phyloP scores from a whole-genome alignment of 2,888 invertebrate species.

The Aphodius granarius region DNA sequence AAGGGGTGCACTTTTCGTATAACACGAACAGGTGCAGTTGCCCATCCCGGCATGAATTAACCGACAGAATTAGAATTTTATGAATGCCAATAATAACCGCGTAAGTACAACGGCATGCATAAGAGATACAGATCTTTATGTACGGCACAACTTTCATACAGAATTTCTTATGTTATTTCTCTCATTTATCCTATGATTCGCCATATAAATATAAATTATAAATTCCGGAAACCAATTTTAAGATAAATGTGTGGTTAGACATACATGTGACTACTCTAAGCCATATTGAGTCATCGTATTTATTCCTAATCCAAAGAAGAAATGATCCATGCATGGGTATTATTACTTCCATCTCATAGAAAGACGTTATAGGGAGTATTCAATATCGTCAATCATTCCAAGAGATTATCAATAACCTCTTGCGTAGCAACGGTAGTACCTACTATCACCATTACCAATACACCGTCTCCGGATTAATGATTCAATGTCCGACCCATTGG shows the following conservation, averaged over 20 bases:
- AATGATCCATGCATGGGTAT: not conserved
- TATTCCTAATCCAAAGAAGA: not conserved
- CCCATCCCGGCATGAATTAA: not conserved
- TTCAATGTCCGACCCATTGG: conserved; percentile 6
- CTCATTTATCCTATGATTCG: too few relatives aligned
- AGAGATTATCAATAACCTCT: not conserved
- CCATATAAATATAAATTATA: too few relatives aligned
- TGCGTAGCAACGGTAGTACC: not conserved
- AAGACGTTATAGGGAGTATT: too few relatives aligned
- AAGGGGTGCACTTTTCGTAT: not conserved
- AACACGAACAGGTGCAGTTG: not conserved
- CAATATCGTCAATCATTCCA: not conserved
- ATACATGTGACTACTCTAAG: not conserved
- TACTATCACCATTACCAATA: conserved; percentile 1
- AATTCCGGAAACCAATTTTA: too few relatives aligned
- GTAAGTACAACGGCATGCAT: not conserved
- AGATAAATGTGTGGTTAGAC: too few relatives aligned
- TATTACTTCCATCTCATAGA: not conserved
- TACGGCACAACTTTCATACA: too few relatives aligned
- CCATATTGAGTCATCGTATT: not conserved
- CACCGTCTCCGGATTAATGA: conserved; percentile 3
- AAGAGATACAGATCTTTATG: too few relatives aligned
- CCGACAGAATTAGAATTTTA: not conserved
- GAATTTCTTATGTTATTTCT: too few relatives aligned
- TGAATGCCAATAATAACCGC: not conserved